Percentiles rank a stretch among this genome's conserved stretches.
Conservation (phyloP, 2,888 invertebrate species). For the Catocala nupta region DNA sequence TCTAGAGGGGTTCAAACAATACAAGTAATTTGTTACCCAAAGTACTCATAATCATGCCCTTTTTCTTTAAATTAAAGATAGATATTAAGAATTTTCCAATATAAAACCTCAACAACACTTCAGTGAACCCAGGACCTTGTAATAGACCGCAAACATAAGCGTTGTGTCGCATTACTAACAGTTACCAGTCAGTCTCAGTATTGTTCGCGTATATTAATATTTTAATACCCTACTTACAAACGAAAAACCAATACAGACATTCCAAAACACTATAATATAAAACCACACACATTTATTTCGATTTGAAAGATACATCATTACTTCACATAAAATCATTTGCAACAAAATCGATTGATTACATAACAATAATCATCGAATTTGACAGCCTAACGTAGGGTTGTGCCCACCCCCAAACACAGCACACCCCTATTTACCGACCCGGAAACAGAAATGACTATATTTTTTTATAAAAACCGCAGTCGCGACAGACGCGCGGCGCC, state of each 20-base stretch:
- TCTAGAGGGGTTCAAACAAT: too few relatives aligned
- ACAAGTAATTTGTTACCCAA: too few relatives aligned
- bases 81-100: too few relatives aligned
- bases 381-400: constrained; percentile 43
- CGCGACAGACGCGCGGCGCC: constrained; percentile 72
- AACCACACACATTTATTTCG: constrained; percentile 9
- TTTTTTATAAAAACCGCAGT: constrained; percentile 68
- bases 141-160: too few relatives aligned
- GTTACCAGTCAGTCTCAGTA: too few relatives aligned
- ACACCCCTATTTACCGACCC: constrained; percentile 57
- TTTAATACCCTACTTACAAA: background rate
- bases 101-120: too few relatives aligned
- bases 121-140: too few relatives aligned
- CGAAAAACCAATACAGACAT: constrained; percentile 16
- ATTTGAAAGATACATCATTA: constrained; percentile 27
- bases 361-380: constrained; percentile 58
- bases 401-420: constrained; percentile 46
- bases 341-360: constrained; percentile 56
- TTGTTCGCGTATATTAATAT: too few relatives aligned
- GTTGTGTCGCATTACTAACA: too few relatives aligned
- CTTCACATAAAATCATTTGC: constrained; percentile 34
- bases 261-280: constrained; percentile 12
- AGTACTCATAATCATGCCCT: too few relatives aligned
- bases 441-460: constrained; percentile 65
- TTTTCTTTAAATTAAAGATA: too few relatives aligned